These are phyloP conservation scores for Drosophila tsacasi DNA, from an alignment of 1,140 invertebrate species.

Conservation along the genomic window DNA sequence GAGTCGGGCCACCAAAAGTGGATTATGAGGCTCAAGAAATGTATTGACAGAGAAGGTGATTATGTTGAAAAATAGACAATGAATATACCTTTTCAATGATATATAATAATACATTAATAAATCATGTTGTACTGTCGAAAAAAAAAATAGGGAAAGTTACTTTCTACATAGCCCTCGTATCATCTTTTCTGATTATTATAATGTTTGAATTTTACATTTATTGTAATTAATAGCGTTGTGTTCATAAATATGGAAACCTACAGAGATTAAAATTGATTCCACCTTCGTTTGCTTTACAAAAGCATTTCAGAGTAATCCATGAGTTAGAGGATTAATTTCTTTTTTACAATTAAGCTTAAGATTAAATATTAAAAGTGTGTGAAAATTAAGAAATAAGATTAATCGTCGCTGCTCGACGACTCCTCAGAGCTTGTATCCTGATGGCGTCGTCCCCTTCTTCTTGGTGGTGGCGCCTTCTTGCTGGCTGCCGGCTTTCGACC, in stretches of 20 bases:
- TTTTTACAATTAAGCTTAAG: not conserved
- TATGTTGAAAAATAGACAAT: too few relatives aligned
- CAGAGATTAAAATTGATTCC: not conserved
- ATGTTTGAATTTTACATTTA: not conserved
- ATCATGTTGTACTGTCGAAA: too few relatives aligned
- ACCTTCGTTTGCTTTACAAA: slow-evolving; percentile 2
- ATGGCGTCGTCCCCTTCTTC: slow-evolving; percentile 21
- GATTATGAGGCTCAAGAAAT: too few relatives aligned
- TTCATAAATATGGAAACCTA: not conserved
- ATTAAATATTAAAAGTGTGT: not conserved
- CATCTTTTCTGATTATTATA: not conserved
- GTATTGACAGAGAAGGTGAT: too few relatives aligned
- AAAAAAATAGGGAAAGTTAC: too few relatives aligned
- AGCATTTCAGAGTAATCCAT: not conserved
- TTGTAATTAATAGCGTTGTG: not conserved
- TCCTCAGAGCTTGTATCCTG: slow-evolving; percentile 44
- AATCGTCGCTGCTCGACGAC: slow-evolving; percentile 1
- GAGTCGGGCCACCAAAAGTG: too few relatives aligned
- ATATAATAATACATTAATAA: too few relatives aligned
- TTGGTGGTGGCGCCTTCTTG: slow-evolving; percentile 16
- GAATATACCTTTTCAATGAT: too few relatives aligned
- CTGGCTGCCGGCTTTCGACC: not conserved
- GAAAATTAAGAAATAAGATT: not conserved
- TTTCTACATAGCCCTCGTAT: too few relatives aligned
- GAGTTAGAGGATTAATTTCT: not conserved